A percentile compares a stretch with the other conserved stretches of the same genome.
Conservation (phyloP, 1,140 invertebrate species). For the Pseudomyrmex gracilis region DNA sequence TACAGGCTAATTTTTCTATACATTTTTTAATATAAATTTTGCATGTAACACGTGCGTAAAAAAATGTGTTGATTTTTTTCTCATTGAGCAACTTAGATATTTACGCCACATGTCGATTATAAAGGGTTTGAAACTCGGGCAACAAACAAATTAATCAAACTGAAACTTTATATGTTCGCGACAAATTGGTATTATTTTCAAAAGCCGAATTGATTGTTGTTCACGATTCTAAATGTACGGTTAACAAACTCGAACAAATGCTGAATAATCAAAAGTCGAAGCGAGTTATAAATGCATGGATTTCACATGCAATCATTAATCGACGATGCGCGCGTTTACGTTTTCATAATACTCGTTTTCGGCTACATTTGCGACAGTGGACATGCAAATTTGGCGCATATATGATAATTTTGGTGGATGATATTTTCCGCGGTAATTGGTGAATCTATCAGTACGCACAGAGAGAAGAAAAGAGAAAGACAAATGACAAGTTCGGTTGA, state of each 20-base stretch:
- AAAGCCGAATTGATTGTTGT: conserved; percentile 4
- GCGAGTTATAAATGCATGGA: conserved; percentile 41
- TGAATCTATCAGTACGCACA: not conserved
- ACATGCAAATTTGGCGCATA: conserved; percentile 29
- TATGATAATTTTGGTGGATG: conserved; percentile 43
- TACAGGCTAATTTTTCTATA: too few species aligned
- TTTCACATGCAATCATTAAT: conserved; percentile 29
- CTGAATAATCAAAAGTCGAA: conserved; percentile 35
- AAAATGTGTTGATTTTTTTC: too few species aligned
- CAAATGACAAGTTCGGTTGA: too few species aligned
- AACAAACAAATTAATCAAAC: too few species aligned
- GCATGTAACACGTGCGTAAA: too few species aligned
- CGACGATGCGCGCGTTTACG: conserved; percentile 31
- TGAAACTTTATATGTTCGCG: conserved; percentile 14
- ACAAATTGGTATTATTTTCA: conserved; percentile 3
- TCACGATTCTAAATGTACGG: not conserved
- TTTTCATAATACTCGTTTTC: conserved; percentile 47
- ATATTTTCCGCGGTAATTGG: conserved; percentile 37
- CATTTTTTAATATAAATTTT: too few species aligned
- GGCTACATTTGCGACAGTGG: conserved; percentile 25
- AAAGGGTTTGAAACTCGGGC: too few species aligned
- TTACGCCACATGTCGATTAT: too few species aligned
- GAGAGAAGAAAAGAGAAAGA: too few species aligned
- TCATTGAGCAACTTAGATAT: too few species aligned
- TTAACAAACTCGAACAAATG: conserved; percentile 40